These are phyloP conservation scores for Silurus glanis DNA, from an alignment of 2,113 vertebrate species.

Conservation along the genomic window DNA sequence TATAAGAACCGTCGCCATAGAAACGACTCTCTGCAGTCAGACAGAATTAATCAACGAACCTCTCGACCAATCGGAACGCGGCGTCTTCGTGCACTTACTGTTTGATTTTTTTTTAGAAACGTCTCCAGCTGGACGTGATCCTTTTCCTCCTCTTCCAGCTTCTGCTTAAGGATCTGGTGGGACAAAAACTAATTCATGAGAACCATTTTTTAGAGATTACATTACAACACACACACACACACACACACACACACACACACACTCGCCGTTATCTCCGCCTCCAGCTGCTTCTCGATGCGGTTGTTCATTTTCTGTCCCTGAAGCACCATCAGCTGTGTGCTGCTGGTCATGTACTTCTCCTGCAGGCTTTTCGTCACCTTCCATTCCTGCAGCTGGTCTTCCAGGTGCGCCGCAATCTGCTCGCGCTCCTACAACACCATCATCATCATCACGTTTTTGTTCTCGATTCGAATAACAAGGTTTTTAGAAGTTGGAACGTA, in stretches of 20 bases:
- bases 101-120: conserved; percentile 74
- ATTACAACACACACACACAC: neutral
- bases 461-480: neutral
- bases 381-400: conserved; percentile 74
- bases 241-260: conserved; percentile 57
- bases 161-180: conserved; percentile 67
- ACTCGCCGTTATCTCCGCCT: conserved; percentile 70
- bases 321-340: conserved; percentile 69
- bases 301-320: conserved; percentile 74
- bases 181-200: neutral
- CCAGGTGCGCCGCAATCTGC: conserved; percentile 68
- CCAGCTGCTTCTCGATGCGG: conserved; percentile 66
- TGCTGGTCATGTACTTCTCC: conserved; percentile 70
- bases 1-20: neutral
- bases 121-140: conserved; percentile 70
- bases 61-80: neutral
- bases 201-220: neutral
- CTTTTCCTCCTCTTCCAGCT: conserved; percentile 72
- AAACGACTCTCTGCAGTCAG: neutral
- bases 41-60: neutral
- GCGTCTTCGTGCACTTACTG: conserved; percentile 59
- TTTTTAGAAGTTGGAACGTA: neutral
- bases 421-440: conserved; percentile 64
- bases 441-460: neutral
- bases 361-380: conserved; percentile 72